These are phyloP conservation scores for Acanthiza pusilla DNA, from an alignment of 2,797 vertebrate species.

Conservation along the genomic window DNA sequence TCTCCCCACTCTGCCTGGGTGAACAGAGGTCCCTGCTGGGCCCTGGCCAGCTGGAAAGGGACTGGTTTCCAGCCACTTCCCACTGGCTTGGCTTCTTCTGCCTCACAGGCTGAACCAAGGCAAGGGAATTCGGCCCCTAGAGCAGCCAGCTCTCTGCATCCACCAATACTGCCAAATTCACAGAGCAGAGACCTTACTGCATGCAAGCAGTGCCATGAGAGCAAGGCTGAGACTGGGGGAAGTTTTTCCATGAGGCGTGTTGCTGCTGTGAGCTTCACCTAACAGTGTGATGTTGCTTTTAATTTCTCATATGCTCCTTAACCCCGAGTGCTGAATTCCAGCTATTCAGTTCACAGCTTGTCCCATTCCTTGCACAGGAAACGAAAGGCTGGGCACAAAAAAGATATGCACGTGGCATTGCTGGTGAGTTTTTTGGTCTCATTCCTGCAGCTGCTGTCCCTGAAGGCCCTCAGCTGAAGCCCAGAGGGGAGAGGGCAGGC, in stretches of 20 bases:
- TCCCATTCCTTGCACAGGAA: rapidly evolving
- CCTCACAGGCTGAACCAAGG: neutral
- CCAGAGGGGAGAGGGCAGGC: rapidly evolving
- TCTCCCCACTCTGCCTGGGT: neutral
- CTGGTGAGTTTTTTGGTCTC: neutral
- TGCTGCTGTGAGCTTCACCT: neutral
- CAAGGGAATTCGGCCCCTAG: neutral
- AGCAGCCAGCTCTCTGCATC: neutral
- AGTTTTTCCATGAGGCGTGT: neutral
- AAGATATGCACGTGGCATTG: neutral
- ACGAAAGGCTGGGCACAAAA: neutral
- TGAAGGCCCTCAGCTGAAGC: neutral
- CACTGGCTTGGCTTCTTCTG: neutral
- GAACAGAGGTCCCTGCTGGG: neutral
- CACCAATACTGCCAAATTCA: neutral
- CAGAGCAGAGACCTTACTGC: neutral
- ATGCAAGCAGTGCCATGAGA: neutral
- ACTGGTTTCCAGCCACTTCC: neutral
- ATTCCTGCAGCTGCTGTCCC: neutral
- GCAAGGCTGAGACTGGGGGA: neutral
- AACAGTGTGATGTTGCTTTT: rapidly evolving
- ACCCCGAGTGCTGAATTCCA: rapidly evolving
- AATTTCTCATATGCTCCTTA: neutral
- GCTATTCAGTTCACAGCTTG: neutral
- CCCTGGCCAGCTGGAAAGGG: neutral